Percentiles rank a stretch among this genome's conserved stretches.
Conservation (phyloP, 2,888 invertebrate genomes). For the Acholoe squamosa region DNA sequence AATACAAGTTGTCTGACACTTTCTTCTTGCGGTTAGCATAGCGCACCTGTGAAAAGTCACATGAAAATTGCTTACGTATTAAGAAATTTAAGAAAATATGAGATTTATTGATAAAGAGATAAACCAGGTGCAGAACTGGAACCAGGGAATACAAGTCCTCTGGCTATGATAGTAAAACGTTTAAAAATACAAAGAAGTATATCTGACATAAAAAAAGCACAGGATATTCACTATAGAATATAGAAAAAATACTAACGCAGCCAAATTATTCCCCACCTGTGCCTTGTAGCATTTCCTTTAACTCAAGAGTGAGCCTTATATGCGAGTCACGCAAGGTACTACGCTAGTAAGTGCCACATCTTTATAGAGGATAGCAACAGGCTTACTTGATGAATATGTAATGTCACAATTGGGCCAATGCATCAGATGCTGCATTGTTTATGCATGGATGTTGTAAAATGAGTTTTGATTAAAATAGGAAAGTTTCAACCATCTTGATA, state of each 20-base stretch:
- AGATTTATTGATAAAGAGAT: not conserved
- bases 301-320: too few relatives aligned
- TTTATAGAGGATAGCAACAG: too few relatives aligned
- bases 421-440: too few relatives aligned
- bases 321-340: too few relatives aligned
- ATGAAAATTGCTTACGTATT: not conserved
- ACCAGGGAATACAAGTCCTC: not conserved
- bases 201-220: not conserved
- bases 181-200: not conserved
- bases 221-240: not conserved
- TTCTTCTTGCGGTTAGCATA: slow-evolving; percentile 72
- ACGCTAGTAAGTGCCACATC: too few relatives aligned
- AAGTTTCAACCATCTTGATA: too few relatives aligned
- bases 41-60: slow-evolving; percentile 70
- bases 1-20: slow-evolving; percentile 70
- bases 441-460: too few relatives aligned
- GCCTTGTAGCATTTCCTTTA: not conserved
- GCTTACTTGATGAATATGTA: too few relatives aligned
- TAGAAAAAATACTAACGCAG: not conserved
- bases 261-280: not conserved
- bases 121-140: not conserved
- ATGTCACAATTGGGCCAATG: too few relatives aligned
- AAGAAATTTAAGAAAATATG: not conserved
- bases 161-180: not conserved
- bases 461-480: too few relatives aligned